Percentiles rank a stretch among this genome's conserved stretches.
Conservation (phyloP, 2,113 vertebrate genomes). For the Larimichthys polyactis region DNA sequence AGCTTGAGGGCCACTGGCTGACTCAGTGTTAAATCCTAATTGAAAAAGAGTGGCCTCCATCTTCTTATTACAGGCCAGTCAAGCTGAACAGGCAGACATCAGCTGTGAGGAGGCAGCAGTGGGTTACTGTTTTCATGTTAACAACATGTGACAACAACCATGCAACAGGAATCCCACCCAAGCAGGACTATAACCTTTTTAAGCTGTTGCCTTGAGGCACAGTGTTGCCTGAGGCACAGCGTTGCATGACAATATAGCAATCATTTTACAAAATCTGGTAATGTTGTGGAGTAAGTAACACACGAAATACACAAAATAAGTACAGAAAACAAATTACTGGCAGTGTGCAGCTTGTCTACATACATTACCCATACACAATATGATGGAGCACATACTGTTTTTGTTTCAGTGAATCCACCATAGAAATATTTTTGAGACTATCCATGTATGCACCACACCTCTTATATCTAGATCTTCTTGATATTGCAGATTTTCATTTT, state of each 20-base stretch:
- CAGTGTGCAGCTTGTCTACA: neutral
- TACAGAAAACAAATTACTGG: neutral
- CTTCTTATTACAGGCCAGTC: constrained; percentile 43
- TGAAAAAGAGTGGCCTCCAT: constrained; percentile 40
- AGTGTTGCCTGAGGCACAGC: no score
- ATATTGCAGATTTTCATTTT: neutral
- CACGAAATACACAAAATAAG: neutral
- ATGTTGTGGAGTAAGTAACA: neutral
- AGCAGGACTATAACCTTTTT: constrained; percentile 1
- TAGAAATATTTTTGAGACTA: neutral
- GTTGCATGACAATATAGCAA: neutral
- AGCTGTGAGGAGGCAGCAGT: constrained; percentile 20
- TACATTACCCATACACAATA: no score
- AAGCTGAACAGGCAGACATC: constrained; percentile 42
- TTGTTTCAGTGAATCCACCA: neutral
- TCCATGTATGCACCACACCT: neutral
- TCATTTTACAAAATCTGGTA: neutral
- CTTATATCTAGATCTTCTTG: neutral
- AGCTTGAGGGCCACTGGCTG: constrained; percentile 35
- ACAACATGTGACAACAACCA: constrained; percentile 41
- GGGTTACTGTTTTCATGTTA: constrained; percentile 31
- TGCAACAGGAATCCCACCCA: constrained; percentile 28
- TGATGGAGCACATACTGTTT: neutral
- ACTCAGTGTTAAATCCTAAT: constrained; percentile 38
- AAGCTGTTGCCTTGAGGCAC: neutral